Base-by-base conservation (phyloP, 2,797 vertebrate genomes). In the Setipinna tenuifilis region DNA sequence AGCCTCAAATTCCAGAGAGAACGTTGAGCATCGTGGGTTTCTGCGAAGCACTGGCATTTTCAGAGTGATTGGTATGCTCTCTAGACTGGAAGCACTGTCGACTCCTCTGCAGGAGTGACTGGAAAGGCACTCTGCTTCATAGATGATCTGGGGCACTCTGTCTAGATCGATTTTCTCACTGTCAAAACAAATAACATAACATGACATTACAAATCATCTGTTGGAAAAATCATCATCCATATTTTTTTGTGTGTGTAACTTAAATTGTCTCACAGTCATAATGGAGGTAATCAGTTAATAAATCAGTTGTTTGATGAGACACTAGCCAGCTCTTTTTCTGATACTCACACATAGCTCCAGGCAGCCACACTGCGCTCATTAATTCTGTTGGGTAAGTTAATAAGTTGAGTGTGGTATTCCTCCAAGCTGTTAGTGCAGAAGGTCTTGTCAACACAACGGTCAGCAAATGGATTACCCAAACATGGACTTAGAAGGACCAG, bases 281-380 rank as follows among this genome's bases (percentile, higher is more conserved):
- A 17, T 41, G 7, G 19, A 78, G 3, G 7, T 41, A 6, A 21
- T 10, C 5, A 41, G 10, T 78, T 0, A 41, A 44, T 21, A 6
- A 21, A 19, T 7, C 17, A 78, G 71, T 78, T 21, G 6, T 35
- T 41, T 35, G 65, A 71, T 31, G 17, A 41, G 57, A 21, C 61
- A n/a, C 19, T 17, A 78, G n/a, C 21, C 50, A 58, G 25, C 6
- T 57, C 61, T 19, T 21, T 35, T 65, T 23, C 12, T 2, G 16
- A 0, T 71, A 94, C 95, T 95, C 87, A 96, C 96, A 92, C 89
- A 1, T 96, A 96, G 65, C 68, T 94, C 95, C 95, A 96, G 65
- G 93, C 85, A 2, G 96, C 94, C 2, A 96, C 88, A 84, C 96
- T 96, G 88, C 95, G 94, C 87, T 96, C 94, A 1, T 96, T 95